Percentiles rank a stretch among this genome's conserved stretches.
phyloP scores from a whole-genome alignment of 2,888 invertebrate species.

The Neoscelio sp. region DNA sequence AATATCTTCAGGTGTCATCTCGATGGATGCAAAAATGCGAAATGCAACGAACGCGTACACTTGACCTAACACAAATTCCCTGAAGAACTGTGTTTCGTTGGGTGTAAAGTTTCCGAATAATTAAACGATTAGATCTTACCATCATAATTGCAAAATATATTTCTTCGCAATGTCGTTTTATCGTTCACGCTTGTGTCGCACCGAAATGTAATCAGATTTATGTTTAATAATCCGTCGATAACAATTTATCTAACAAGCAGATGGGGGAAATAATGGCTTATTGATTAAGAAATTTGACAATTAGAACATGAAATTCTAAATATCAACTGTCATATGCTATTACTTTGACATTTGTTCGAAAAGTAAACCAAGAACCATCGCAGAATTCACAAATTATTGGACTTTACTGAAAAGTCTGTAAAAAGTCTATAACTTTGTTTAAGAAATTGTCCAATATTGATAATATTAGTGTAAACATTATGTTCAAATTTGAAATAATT shows the following conservation, averaged over 20 bases:
- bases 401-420: too few relatives aligned
- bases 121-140: slow-evolving; percentile 49
- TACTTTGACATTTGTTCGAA: too few relatives aligned
- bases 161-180: slow-evolving; percentile 13
- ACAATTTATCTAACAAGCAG: slow-evolving; percentile 11
- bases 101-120: slow-evolving; percentile 28
- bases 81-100: slow-evolving; percentile 7
- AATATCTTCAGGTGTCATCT: slow-evolving; percentile 36
- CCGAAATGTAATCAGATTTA: slow-evolving; percentile 24
- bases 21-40: slow-evolving; percentile 19
- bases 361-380: too few relatives aligned
- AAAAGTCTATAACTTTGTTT: too few relatives aligned
- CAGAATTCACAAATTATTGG: too few relatives aligned
- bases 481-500: too few relatives aligned
- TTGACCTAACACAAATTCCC: slow-evolving; percentile 44
- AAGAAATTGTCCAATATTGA: too few relatives aligned
- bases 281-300: slow-evolving; percentile 33
- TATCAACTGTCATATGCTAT: too few relatives aligned
- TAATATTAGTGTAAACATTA: too few relatives aligned
- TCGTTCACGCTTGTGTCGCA: slow-evolving; percentile 13
- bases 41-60: slow-evolving; percentile 18
- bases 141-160: slow-evolving; percentile 40
- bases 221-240: slow-evolving; percentile 24
- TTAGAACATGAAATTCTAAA: too few relatives aligned
- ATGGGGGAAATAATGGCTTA: too few relatives aligned